phyloP scores from a whole-genome alignment of 1,140 invertebrate genomes.

The Stegodyphus mimosarum region DNA sequence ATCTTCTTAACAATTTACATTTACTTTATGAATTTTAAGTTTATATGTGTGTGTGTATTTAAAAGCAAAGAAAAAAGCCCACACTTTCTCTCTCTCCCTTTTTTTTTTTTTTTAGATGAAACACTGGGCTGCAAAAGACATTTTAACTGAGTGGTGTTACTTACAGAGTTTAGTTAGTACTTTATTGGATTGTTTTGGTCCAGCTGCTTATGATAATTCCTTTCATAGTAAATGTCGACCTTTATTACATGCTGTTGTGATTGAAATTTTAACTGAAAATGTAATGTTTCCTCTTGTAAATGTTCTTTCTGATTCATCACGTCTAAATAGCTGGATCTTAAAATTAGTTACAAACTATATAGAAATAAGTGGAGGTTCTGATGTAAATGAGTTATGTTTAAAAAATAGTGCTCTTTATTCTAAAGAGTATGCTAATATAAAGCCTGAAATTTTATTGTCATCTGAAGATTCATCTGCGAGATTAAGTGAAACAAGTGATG shows the following conservation, averaged over 20 bases:
- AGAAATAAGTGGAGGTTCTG: not conserved
- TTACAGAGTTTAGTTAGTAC: constrained; percentile 62
- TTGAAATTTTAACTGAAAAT: constrained; percentile 64
- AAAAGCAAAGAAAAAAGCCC: too few relatives aligned
- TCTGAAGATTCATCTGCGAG: constrained; percentile 3
- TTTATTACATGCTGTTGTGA: constrained; percentile 57
- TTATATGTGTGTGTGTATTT: too few relatives aligned
- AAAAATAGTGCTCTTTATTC: not conserved
- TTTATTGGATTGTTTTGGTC: constrained; percentile 63
- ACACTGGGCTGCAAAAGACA: constrained; percentile 63
- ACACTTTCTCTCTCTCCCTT: too few relatives aligned
- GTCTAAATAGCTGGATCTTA: constrained; percentile 59
- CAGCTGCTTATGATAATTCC: constrained; percentile 61
- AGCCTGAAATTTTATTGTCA: constrained; percentile 40
- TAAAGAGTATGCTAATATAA: not conserved
- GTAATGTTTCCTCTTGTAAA: constrained; percentile 64
- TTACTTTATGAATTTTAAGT: too few relatives aligned
- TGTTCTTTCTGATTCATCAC: constrained; percentile 63
- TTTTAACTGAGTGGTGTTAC: constrained; percentile 61
- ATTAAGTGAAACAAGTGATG: not conserved
- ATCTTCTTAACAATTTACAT: too few relatives aligned
- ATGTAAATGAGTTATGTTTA: not conserved
- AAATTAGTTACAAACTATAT: constrained; percentile 11
- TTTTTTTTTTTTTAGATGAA: constrained; percentile 40
- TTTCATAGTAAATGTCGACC: constrained; percentile 32